Percentiles rank a stretch among this genome's conserved stretches.
Conservation (phyloP, 2,113 vertebrate species). For the Theristicus caerulescens region DNA sequence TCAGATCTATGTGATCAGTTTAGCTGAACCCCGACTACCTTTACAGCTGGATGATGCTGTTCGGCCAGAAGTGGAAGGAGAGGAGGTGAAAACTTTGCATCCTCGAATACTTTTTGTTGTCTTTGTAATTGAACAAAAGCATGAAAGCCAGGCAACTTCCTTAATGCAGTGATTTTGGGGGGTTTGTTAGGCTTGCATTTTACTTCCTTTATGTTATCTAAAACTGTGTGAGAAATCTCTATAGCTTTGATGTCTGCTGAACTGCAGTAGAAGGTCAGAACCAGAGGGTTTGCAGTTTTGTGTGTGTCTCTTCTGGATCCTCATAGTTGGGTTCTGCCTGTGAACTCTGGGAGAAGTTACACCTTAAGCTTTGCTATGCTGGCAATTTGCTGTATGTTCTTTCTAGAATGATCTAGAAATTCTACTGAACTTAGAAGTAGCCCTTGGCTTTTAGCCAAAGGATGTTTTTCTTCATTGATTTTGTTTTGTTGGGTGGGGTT, state of each 20-base stretch:
- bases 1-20: slow-evolving; percentile 96
- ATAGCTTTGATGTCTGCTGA: neutral
- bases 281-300: neutral
- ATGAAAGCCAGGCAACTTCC: neutral
- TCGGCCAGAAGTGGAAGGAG: slow-evolving; percentile 90
- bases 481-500: neutral
- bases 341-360: neutral
- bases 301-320: neutral
- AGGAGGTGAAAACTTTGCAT: slow-evolving; percentile 84
- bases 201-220: neutral
- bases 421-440: neutral
- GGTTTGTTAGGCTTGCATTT: neutral
- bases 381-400: neutral
- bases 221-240: neutral
- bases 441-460: neutral
- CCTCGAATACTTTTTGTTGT: neutral
- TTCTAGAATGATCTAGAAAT: neutral
- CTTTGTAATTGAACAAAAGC: neutral
- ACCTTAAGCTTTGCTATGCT: neutral
- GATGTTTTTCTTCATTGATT: neutral
- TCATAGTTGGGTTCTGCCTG: neutral
- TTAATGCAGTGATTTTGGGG: neutral
- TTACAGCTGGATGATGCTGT: slow-evolving; percentile 95
- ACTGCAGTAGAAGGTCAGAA: neutral
- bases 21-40: slow-evolving; percentile 90